phyloP scores from a whole-genome alignment of 1,140 invertebrate genomes.

The Gryon sp. region DNA sequence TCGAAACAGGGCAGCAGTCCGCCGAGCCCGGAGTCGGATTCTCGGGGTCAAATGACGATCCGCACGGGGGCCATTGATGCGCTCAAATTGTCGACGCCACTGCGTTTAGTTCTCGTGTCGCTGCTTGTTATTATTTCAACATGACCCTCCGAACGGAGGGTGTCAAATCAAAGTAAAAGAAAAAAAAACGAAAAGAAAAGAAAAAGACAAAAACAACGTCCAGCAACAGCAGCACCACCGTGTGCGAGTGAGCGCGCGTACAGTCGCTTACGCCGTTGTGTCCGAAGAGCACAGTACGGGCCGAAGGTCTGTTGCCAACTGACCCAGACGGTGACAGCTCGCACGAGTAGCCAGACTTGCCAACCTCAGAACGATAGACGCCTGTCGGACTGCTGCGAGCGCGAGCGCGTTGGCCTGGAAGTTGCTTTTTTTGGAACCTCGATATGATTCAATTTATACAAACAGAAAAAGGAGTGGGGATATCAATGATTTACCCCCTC shows the following conservation, averaged over 20 bases:
- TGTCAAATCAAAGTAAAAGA: too few relatives aligned
- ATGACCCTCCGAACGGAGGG: too few relatives aligned
- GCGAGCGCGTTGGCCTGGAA: slow-evolving; percentile 4
- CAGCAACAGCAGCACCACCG: background rate
- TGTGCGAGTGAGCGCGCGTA: slow-evolving; percentile 2
- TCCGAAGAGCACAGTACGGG: slow-evolving; percentile 55
- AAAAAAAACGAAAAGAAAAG: too few relatives aligned
- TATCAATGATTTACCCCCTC: background rate
- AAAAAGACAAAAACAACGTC: slow-evolving; percentile 41
- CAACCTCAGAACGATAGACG: slow-evolving; percentile 31
- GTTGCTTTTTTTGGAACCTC: slow-evolving; percentile 48
- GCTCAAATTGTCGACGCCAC: slow-evolving; percentile 41
- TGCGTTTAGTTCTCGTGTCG: too few relatives aligned
- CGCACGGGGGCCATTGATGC: slow-evolving; percentile 69
- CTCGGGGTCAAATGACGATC: slow-evolving; percentile 77
- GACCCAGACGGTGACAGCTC: slow-evolving; percentile 74
- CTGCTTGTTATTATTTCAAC: too few relatives aligned
- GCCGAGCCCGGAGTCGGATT: slow-evolving; percentile 75
- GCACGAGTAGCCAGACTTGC: slow-evolving; percentile 40
- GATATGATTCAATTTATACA: background rate
- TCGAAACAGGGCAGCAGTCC: slow-evolving; percentile 68
- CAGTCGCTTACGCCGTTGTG: slow-evolving; percentile 30
- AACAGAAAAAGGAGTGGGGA: too few relatives aligned
- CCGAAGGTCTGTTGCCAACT: slow-evolving; percentile 79
- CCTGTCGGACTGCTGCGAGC: background rate